Percentiles rank a stretch among this genome's conserved stretches.
These are phyloP conservation scores for Yasuhikotakia modesta DNA, from an alignment of 2,797 vertebrate genomes.

Conservation along the genomic window DNA sequence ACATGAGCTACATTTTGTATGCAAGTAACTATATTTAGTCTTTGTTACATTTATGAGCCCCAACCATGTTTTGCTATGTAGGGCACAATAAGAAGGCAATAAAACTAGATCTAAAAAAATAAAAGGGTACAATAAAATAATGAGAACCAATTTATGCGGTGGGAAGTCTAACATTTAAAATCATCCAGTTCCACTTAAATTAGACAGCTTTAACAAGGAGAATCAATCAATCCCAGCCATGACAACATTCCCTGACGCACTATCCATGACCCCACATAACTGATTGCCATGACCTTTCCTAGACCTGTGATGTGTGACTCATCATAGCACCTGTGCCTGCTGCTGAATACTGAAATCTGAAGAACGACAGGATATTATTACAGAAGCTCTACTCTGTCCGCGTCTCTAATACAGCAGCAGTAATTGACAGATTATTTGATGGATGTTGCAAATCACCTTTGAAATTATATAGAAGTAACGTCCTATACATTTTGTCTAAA, in stretches of 20 bases:
- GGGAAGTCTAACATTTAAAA: background rate
- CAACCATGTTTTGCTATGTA: conserved; percentile 7
- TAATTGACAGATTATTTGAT: conserved; percentile 1
- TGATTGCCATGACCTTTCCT: conserved; percentile 41
- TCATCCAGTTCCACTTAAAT: background rate
- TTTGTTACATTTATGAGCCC: conserved; percentile 13
- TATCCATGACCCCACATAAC: conserved; percentile 6
- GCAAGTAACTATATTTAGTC: conserved; percentile 32
- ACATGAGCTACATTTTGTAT: conserved; percentile 24
- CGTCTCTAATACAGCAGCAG: conserved; percentile 5
- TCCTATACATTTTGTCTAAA: conserved; percentile 4
- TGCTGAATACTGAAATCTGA: conserved; percentile 25
- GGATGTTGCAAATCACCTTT: conserved; percentile 12
- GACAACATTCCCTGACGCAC: conserved; percentile 26
- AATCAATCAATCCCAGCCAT: conserved; percentile 26
- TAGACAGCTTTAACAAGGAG: background rate
- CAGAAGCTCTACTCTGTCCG: too few species aligned
- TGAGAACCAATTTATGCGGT: background rate
- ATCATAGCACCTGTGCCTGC: conserved; percentile 11
- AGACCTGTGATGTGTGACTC: conserved; percentile 35
- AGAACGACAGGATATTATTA: conserved; percentile 9
- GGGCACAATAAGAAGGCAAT: conserved; percentile 14
- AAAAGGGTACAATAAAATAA: conserved; percentile 11
- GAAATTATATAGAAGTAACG: conserved; percentile 2
- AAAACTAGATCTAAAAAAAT: conserved; percentile 11